Base-by-base conservation (phyloP, 2,888 invertebrate genomes). In the Spodoptera littoralis region DNA sequence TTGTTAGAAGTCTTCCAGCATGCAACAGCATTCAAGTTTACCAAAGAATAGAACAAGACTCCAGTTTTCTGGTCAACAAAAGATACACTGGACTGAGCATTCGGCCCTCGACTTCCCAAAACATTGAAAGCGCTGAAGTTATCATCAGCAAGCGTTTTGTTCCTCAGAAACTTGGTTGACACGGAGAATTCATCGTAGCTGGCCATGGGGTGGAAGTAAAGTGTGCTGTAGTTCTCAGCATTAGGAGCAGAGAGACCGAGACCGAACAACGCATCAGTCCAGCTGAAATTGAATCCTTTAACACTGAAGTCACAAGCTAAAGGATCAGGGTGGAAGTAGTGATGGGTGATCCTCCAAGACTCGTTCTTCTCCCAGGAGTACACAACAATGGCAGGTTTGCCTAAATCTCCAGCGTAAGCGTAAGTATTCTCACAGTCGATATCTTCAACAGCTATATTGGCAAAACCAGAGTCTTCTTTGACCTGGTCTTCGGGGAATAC, bases 181-280 rank as follows among this genome's bases (percentile, higher is more conserved):
- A 98, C 97, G 0, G 96, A 88, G 84, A 97, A 98, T 83, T 98
- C 97, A 84, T 96, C 96, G 65, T 96, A 96, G 75, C 97, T 97
- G 3, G 96, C 96, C 87, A 98, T 95, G 0, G 98, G 97, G 83
- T 98, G 98, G 92, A 97, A 98, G 81, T 97, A 98, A 3, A 98
- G 87, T 0, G 96, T 97, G 63, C 97, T 96, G 85, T 90, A 96
- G 41, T 97, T 97, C 58, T 96, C 96, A 0, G 95, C 78, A 59
- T 95, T 95, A 0, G 96, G 95, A 6, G 96, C 96, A 0, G 96
- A 96, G 11, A 98, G 83, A 0, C 97, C 96, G 70, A 98, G 85
- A 0, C 97, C 97, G 73, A 97, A 97, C 1, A 98, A 87, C 0
- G 97, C 97, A 82, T 98, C 97, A 3, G 96, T 96, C 97, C 97